Conservation (phyloP, 2,113 vertebrate species). For the Lonchura striata region DNA sequence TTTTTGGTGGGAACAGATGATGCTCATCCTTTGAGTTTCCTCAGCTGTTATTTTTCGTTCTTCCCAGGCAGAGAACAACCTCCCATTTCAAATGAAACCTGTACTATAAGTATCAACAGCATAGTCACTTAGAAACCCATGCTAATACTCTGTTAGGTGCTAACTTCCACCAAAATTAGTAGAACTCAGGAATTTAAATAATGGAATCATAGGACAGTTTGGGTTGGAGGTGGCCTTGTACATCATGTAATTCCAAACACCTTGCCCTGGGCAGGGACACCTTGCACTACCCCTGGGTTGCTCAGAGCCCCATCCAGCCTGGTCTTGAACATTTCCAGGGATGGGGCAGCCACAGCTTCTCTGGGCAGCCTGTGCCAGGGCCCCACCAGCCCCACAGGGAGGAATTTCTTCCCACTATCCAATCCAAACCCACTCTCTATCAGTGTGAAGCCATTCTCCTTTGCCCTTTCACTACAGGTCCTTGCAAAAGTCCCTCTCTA, state of each 20-base stretch:
- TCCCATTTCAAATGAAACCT: not conserved
- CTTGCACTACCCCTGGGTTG: not conserved
- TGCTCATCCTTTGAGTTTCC: not conserved
- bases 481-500: not conserved
- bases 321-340: not conserved
- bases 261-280: not conserved
- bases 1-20: not conserved
- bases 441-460: not conserved
- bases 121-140: not conserved
- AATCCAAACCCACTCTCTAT: not conserved
- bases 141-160: not conserved
- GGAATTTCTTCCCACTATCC: not conserved
- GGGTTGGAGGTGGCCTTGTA: not conserved
- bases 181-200: not conserved
- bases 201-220: not conserved
- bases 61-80: not conserved
- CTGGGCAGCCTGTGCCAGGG: not conserved
- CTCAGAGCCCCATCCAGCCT: not conserved
- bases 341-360: not conserved
- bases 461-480: not conserved
- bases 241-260: not conserved
- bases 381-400: not conserved
- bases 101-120: not conserved
- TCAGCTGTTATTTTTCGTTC: not conserved
- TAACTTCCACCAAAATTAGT: not conserved